Conservation (phyloP, 2,797 vertebrate species). For the Crypturellus tataupa region DNA sequence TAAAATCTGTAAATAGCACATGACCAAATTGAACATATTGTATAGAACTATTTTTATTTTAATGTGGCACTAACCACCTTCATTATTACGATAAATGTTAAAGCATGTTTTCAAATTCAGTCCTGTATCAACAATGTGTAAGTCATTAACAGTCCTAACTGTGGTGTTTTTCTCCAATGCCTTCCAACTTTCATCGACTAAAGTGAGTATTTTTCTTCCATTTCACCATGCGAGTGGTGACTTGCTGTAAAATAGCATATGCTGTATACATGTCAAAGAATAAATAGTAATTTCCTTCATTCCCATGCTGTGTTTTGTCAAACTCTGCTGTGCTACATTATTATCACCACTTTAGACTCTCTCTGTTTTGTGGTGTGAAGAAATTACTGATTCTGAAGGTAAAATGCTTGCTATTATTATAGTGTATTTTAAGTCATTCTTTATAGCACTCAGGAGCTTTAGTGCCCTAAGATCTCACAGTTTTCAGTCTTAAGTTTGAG, state of each 20-base stretch:
- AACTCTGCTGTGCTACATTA: constrained; percentile 76
- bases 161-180: constrained; percentile 92
- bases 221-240: constrained; percentile 78
- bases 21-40: constrained; percentile 87
- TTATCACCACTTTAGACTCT: constrained; percentile 72
- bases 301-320: constrained; percentile 77
- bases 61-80: constrained; percentile 84
- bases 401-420: constrained; percentile 50
- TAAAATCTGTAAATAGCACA: constrained; percentile 94
- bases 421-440: constrained; percentile 49
- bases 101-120: constrained; percentile 86
- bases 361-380: constrained; percentile 54
- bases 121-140: constrained; percentile 82
- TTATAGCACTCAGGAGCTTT: constrained; percentile 21
- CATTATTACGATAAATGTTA: constrained; percentile 79
- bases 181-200: constrained; percentile 89
- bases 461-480: background rate
- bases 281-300: constrained; percentile 78
- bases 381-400: constrained; percentile 44
- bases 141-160: constrained; percentile 89
- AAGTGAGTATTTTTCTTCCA: constrained; percentile 88
- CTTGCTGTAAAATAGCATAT: constrained; percentile 76
- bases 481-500: constrained; percentile 50
- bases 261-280: constrained; percentile 77
- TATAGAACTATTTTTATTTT: constrained; percentile 88